A percentile compares a stretch with the other conserved stretches of the same genome.
Conservation (phyloP, 2,113 vertebrate genomes). For the Rattus rattus region DNA sequence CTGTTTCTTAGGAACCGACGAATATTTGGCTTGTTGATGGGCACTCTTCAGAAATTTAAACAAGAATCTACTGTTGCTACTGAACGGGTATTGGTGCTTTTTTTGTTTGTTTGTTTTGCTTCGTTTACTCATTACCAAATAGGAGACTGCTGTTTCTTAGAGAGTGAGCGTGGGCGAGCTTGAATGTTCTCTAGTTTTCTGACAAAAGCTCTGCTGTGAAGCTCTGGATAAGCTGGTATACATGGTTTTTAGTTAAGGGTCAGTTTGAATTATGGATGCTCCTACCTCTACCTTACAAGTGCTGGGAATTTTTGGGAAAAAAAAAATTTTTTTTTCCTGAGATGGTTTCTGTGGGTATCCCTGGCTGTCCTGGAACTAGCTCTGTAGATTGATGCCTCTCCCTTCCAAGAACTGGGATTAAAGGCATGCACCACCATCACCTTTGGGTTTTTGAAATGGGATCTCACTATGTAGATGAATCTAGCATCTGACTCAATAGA, state of each 20-base stretch:
- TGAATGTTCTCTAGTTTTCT: not conserved
- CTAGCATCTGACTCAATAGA: not conserved
- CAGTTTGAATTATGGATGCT: not conserved
- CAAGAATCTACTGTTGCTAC: constrained; percentile 97
- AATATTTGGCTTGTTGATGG: constrained; percentile 99
- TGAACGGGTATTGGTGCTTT: constrained; percentile 90
- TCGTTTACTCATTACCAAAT: not conserved
- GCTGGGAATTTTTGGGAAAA: no score
- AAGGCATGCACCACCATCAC: not conserved
- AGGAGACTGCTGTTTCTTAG: not conserved
- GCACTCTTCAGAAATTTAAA: constrained; percentile 99
- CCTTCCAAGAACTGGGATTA: not conserved
- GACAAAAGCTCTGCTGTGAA: not conserved
- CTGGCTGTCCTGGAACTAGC: not conserved
- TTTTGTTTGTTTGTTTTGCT: constrained; percentile 58
- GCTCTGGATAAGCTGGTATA: not conserved
- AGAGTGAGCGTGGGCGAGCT: not conserved
- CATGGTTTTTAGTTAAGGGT: not conserved
- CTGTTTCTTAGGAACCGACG: constrained; percentile 93
- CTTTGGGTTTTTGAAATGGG: not conserved
- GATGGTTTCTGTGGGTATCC: not conserved
- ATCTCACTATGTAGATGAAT: not conserved
- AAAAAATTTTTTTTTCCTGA: no score
- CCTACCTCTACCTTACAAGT: not conserved
- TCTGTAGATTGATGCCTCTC: no score